A percentile compares a stretch with the other conserved stretches of the same genome.
These are phyloP conservation scores for Holothuria glaberrima DNA, from an alignment of 35 echinoderm and acorn worm genomes.

Conservation along the genomic window DNA sequence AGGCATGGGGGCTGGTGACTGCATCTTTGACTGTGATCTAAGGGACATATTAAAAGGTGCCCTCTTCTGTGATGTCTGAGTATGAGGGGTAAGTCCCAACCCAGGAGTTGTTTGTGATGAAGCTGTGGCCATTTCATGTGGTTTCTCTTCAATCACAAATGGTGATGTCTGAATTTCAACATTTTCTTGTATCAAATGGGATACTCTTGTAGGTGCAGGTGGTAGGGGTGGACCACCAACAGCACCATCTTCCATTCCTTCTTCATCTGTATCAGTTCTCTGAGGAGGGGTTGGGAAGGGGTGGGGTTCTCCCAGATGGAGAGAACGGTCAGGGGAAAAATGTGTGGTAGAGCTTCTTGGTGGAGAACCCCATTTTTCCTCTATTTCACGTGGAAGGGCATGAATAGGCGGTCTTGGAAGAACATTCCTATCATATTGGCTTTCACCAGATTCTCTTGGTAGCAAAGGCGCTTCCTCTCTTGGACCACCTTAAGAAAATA, in stretches of 20 bases:
- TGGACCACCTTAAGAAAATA: neutral
- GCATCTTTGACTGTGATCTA: neutral
- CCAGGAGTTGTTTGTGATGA: constrained; percentile 16
- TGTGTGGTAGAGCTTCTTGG: neutral
- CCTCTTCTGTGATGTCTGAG: neutral
- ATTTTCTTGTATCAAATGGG: neutral
- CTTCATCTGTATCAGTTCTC: constrained; percentile 15
- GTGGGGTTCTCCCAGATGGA: neutral
- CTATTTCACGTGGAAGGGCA: constrained; percentile 16
- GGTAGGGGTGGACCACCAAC: neutral
- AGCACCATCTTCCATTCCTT: neutral
- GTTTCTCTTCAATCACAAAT: neutral
- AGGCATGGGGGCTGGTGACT: neutral
- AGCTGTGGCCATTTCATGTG: neutral
- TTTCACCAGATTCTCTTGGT: neutral
- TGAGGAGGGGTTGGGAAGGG: constrained; percentile 53
- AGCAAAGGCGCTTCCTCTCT: neutral
- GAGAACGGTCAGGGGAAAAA: constrained; percentile 13
- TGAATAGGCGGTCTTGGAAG: constrained; percentile 41
- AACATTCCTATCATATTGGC: neutral
- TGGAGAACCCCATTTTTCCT: constrained; percentile 10
- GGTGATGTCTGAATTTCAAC: neutral
- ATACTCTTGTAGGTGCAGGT: neutral
- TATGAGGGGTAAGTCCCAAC: neutral
- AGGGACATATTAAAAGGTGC: constrained; percentile 37